Evolutionary conservation across 2,888 invertebrate genomes (phyloP).

Genomic region (Zeuzera pyrina): DNA sequence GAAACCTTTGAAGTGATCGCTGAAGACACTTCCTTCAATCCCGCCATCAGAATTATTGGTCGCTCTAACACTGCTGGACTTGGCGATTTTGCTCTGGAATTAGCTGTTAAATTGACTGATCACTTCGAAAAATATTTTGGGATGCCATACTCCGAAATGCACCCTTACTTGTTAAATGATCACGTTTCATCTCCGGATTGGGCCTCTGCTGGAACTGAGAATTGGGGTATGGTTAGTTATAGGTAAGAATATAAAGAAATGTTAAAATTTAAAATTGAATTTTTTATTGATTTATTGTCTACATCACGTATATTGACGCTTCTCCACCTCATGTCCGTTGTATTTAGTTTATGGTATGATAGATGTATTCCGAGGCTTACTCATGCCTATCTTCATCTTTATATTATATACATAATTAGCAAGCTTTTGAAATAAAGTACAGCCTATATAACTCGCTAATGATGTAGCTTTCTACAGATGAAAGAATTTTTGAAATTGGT

Average conservation of each 20-base stretch:
- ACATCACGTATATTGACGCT: too few species aligned
- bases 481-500: too few species aligned
- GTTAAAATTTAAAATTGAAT: background rate
- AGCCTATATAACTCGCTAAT: too few species aligned
- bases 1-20: conserved; percentile 55
- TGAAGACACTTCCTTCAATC: conserved; percentile 34
- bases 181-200: conserved; percentile 62
- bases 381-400: too few species aligned
- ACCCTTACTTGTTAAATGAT: conserved; percentile 49
- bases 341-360: too few species aligned
- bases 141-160: conserved; percentile 42
- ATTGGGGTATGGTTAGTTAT: conserved; percentile 68
- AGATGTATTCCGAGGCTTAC: too few species aligned
- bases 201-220: conserved; percentile 65
- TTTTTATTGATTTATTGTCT: too few species aligned
- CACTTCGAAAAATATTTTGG: conserved; percentile 50
- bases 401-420: too few species aligned
- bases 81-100: conserved; percentile 38
- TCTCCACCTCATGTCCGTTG: too few species aligned
- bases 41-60: conserved; percentile 55
- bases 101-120: conserved; percentile 48
- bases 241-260: conserved; percentile 29
- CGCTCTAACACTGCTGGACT: conserved; percentile 51
- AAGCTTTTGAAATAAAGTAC: too few species aligned
- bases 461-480: too few species aligned